Percentiles rank a stretch among this genome's conserved stretches.
Evolutionary conservation across 2,797 vertebrate species (phyloP).

Genomic region (Muscicapa striata): DNA sequence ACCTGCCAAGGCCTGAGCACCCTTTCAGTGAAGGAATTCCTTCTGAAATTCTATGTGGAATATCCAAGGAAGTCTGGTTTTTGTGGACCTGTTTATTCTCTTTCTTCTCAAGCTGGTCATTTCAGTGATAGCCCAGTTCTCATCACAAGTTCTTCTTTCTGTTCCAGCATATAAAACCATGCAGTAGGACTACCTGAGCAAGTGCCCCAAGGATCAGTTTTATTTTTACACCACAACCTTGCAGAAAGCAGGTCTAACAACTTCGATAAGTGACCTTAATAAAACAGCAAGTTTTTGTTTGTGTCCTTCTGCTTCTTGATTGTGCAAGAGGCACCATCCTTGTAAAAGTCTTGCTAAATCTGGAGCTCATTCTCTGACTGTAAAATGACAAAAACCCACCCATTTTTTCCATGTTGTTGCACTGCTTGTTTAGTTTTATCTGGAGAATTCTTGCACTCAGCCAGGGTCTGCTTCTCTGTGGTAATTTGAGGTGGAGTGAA

Average conservation of each 20-base stretch:
- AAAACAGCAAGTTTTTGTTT: neutral
- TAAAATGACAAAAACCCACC: neutral
- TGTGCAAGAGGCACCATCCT: neutral
- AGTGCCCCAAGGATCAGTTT: neutral
- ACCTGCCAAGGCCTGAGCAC: neutral
- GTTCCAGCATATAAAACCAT: neutral
- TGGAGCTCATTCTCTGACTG: neutral
- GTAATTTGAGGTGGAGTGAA: neutral
- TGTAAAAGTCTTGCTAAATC: neutral
- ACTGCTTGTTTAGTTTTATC: neutral
- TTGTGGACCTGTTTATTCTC: neutral
- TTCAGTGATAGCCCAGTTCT: neutral
- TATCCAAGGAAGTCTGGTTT: neutral
- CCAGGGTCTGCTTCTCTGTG: neutral
- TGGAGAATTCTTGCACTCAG: neutral
- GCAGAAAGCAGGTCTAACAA: neutral
- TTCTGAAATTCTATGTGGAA: neutral
- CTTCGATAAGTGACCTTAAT: neutral
- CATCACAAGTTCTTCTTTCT: neutral
- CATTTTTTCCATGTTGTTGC: neutral
- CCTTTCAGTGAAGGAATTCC: fast-evolving
- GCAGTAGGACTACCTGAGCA: neutral
- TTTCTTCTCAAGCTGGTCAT: neutral
- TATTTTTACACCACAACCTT: neutral
- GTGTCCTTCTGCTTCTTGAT: neutral